Evolutionary conservation across 2,797 vertebrate species (phyloP).

Genomic region (Odontamblyopus rebecca): DNA sequence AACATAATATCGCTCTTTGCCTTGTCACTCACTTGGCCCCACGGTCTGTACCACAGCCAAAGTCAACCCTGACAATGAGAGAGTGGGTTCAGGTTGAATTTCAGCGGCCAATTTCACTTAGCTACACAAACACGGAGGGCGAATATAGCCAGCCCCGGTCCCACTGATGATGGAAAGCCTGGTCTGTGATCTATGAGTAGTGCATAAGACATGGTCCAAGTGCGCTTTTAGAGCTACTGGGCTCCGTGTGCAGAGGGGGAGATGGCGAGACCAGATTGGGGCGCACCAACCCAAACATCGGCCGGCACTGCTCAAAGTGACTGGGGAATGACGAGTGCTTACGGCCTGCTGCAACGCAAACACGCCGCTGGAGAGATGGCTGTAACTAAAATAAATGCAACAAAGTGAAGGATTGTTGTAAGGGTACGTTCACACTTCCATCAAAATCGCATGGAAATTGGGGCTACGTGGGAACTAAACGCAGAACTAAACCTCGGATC

Average conservation of each 20-base stretch:
- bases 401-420: neutral
- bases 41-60: conserved; percentile 52
- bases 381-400: conserved; percentile 26
- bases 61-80: conserved; percentile 58
- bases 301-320: conserved; percentile 57
- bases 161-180: conserved; percentile 33
- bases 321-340: conserved; percentile 29
- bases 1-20: conserved; percentile 51
- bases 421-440: neutral
- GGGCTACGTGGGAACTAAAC: neutral
- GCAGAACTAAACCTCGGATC: neutral
- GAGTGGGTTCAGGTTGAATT: conserved; percentile 54
- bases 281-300: conserved; percentile 64
- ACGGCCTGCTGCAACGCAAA: conserved; percentile 18
- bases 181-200: conserved; percentile 21
- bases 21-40: conserved; percentile 54
- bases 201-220: conserved; percentile 13
- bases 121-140: conserved; percentile 49
- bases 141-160: conserved; percentile 11
- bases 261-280: conserved; percentile 86
- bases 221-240: conserved; percentile 29
- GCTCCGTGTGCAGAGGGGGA: conserved; percentile 42
- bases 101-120: conserved; percentile 58
- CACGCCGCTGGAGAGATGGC: conserved; percentile 25
- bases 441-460: neutral